Base-by-base conservation (phyloP, 2,113 vertebrate genomes). In the Xyrauchen texanus region DNA sequence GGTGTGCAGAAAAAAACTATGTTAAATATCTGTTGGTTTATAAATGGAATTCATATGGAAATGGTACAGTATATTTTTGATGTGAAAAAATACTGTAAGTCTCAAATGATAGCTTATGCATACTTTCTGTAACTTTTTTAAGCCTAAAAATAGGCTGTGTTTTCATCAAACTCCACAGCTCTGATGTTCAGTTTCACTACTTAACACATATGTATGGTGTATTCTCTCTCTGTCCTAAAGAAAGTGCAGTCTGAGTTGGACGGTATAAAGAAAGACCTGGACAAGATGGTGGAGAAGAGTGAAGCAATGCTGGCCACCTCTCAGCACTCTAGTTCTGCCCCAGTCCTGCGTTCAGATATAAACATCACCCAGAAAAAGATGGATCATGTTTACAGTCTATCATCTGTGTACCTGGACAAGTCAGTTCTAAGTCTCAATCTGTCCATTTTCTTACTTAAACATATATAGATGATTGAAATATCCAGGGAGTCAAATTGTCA, bases 341-440 rank as follows among this genome's bases (percentile, higher is more conserved):
- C 96, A 0, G 67, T 90, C 0, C 91, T 99, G 81, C 95, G 93
- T 85, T 96, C 98, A 0, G 97, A 98, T 80, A 93, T 98, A 82
- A 96, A 98, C 71, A 1, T 96, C 78, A 96, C 95, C 0, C 88
- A 95, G 83, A 93, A 93, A 87, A 98, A 97, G 92, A 95, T 98
- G 96, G 92, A 95, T 4, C 95, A 94, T 64, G 94, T 98, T 77
- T 92, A 96, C 86, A 94, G 95, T 85, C 92, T 99, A 0, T 98
- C 96, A 9, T 89, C 93, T 72, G 92, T 99, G 87, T 99, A 97
- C 87, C 89, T 99, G 87, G 96, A 99, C 87, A 98, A 97, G 98
- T 98, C 86, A 91, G 96, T 85, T 49, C 11, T 4, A 13, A 13
- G 11, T 46, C 51, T 34, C 1, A 55, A 0, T n/a, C 5, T 55